These are phyloP conservation scores for Nibea albiflora DNA, from an alignment of 2,113 vertebrate species.

Conservation along the genomic window DNA sequence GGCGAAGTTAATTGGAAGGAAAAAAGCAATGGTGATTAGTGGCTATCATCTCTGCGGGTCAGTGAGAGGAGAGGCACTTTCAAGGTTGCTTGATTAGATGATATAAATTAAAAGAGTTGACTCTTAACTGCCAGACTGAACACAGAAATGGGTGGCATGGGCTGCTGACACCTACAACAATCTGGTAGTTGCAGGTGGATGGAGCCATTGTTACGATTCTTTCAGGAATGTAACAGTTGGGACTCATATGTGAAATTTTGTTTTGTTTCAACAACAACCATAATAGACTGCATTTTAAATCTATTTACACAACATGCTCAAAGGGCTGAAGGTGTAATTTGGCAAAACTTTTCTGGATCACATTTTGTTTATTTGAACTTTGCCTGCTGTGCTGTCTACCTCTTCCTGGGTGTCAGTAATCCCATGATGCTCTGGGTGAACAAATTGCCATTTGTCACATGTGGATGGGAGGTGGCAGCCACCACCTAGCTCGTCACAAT, in stretches of 20 bases:
- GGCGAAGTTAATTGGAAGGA: conserved; percentile 25
- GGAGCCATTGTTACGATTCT: background rate
- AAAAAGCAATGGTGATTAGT: background rate
- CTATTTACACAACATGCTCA: background rate
- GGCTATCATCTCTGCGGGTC: conserved; percentile 8
- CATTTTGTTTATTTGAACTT: background rate
- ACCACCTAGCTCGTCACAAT: too few relatives aligned
- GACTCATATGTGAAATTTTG: background rate
- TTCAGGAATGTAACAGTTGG: background rate
- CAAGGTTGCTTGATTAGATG: conserved; percentile 30
- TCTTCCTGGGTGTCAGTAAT: background rate
- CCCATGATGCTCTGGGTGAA: conserved; percentile 1
- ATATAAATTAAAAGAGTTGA: background rate
- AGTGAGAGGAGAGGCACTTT: conserved; percentile 26
- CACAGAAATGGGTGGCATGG: accelerated
- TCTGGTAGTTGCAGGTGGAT: background rate
- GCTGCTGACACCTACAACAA: background rate
- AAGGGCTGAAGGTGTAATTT: background rate
- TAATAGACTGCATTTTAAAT: background rate
- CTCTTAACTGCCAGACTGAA: background rate
- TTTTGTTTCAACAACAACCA: background rate
- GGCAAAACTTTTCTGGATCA: background rate
- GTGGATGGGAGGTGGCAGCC: background rate
- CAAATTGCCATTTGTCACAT: background rate
- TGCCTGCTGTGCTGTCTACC: too few relatives aligned